phyloP scores from a whole-genome alignment of 2,888 invertebrate species.

The Bimastos eiseni region DNA sequence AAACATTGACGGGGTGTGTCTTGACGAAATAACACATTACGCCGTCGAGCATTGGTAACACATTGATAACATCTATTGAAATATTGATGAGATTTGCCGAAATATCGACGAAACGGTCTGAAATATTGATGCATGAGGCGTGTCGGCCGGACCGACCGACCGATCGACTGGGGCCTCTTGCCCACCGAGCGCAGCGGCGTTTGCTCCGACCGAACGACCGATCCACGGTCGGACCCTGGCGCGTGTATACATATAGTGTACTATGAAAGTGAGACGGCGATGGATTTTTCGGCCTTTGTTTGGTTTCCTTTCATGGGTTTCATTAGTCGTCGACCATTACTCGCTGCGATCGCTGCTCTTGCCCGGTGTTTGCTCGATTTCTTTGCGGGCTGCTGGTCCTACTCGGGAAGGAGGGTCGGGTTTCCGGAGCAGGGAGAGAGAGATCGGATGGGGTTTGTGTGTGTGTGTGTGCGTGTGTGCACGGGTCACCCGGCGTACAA shows the following conservation, averaged over 20 bases:
- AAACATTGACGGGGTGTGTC: background rate
- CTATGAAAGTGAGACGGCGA: background rate
- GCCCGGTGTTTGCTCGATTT: background rate
- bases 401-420: background rate
- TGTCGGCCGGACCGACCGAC: background rate
- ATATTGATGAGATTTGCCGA: conserved; percentile 1
- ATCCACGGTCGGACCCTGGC: background rate
- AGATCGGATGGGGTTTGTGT: background rate
- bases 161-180: no score
- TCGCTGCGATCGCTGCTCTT: background rate
- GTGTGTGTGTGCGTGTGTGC: background rate
- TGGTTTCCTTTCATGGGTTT: background rate
- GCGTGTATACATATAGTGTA: no score
- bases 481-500: background rate
- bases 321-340: background rate
- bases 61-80: conserved; percentile 13
- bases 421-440: background rate
- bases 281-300: conserved; percentile 13
- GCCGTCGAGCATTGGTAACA: background rate
- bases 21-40: background rate
- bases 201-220: no score
- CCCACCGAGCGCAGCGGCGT: no score
- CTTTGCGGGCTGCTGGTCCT: background rate
- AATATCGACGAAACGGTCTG: background rate
- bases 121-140: background rate